A percentile compares a stretch with the other conserved stretches of the same genome.
Evolutionary conservation across 1,140 invertebrate species (phyloP).

Genomic region (Danaus melanippus): DNA sequence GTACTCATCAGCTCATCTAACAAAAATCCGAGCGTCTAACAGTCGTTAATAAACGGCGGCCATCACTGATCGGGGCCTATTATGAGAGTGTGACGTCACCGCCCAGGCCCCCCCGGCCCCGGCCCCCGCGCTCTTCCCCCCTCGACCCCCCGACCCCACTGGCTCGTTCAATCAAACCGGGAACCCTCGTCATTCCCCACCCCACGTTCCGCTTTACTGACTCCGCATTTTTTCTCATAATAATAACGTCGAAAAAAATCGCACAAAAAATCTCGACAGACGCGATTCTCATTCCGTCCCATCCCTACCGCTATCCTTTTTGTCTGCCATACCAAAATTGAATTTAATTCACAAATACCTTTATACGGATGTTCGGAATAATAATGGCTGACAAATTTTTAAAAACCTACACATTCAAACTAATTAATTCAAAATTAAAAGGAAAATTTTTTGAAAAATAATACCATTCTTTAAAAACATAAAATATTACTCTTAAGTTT

Average conservation of each 20-base stretch:
- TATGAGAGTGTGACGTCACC: conserved; percentile 70
- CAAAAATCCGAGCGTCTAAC: conserved; percentile 50
- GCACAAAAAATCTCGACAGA: conserved; percentile 68
- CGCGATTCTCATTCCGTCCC: conserved; percentile 51
- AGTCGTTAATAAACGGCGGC: conserved; percentile 65
- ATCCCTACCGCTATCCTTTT: conserved; percentile 54
- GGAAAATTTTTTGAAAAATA: too few species aligned
- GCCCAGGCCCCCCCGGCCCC: conserved; percentile 63
- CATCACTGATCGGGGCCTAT: conserved; percentile 69
- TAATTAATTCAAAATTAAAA: too few species aligned
- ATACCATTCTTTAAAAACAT: too few species aligned
- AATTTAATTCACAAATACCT: conserved; percentile 24
- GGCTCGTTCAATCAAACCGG: conserved; percentile 68
- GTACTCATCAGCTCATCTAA: conserved; percentile 25
- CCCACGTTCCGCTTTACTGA: conserved; percentile 66
- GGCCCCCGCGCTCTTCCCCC: conserved; percentile 65
- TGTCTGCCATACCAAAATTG: conserved; percentile 53
- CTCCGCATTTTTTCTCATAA: conserved; percentile 71
- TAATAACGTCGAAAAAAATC: conserved; percentile 71
- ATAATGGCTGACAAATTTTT: too few species aligned
- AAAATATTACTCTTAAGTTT: too few species aligned
- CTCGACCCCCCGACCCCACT: conserved; percentile 66
- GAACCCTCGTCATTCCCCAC: conserved; percentile 69
- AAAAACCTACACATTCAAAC: too few species aligned
- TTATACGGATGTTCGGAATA: too few species aligned